These are phyloP conservation scores for Xyliphius kryptos DNA, from an alignment of 2,113 vertebrate genomes.

Conservation along the genomic window DNA sequence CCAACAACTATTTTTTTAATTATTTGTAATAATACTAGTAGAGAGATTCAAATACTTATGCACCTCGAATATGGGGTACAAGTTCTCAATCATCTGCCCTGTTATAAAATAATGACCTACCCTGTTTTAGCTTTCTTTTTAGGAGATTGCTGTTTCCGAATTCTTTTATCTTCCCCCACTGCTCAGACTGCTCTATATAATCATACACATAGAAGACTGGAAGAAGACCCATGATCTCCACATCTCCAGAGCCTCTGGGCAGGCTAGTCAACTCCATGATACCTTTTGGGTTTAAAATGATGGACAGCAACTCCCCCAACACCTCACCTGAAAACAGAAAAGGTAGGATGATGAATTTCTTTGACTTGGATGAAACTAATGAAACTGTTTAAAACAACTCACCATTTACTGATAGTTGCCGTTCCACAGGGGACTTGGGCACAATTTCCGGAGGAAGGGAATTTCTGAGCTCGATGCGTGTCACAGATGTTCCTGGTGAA, in stretches of 20 bases:
- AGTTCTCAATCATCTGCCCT: too few species aligned
- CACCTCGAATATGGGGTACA: too few species aligned
- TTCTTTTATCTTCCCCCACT: slow-evolving; percentile 67
- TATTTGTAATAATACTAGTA: too few species aligned
- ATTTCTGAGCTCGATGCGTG: slow-evolving; percentile 68
- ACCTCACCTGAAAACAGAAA: slow-evolving; percentile 67
- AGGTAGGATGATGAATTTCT: too few species aligned
- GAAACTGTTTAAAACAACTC: neutral
- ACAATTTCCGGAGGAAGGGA: slow-evolving; percentile 70
- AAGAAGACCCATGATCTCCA: slow-evolving; percentile 66
- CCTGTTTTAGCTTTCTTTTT: slow-evolving; percentile 71
- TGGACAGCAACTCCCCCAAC: slow-evolving; percentile 67
- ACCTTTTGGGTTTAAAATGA: slow-evolving; percentile 60
- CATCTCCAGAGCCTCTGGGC: slow-evolving; percentile 72
- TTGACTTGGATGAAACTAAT: too few species aligned
- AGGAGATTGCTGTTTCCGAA: slow-evolving; percentile 47
- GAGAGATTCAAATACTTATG: too few species aligned
- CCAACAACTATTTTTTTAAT: too few species aligned
- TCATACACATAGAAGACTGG: slow-evolving; percentile 71
- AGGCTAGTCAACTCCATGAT: slow-evolving; percentile 62
- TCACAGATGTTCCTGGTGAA: slow-evolving; percentile 58
- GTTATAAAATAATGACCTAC: slow-evolving; percentile 54
- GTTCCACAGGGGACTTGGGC: slow-evolving; percentile 73
- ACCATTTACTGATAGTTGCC: slow-evolving; percentile 74
- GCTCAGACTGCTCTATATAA: slow-evolving; percentile 69